Conservation (phyloP, 2,888 invertebrate genomes). For the Drosophila nr. perissopoda region DNA sequence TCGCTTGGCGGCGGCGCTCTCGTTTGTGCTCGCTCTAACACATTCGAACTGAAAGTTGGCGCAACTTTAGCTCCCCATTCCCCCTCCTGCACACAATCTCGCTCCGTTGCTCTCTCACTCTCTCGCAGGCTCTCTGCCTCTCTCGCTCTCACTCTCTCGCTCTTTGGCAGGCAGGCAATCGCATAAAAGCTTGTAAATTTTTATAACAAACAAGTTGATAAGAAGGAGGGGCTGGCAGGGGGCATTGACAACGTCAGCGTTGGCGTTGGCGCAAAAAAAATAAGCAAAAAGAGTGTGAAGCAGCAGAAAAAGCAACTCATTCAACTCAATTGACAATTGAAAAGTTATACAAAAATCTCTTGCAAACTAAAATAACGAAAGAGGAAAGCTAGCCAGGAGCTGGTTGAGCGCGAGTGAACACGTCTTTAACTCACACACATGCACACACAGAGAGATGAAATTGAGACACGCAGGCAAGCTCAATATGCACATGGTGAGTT, state of each 20-base stretch:
- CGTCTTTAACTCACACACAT: constrained; percentile 43
- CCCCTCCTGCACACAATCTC: not conserved
- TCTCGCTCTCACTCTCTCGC: constrained; percentile 52
- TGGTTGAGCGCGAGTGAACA: constrained; percentile 56
- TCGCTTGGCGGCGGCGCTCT: constrained; percentile 70
- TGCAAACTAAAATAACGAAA: constrained; percentile 62
- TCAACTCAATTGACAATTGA: constrained; percentile 82
- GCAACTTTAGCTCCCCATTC: constrained; percentile 51
- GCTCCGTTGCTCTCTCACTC: constrained; percentile 54
- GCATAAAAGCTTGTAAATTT: constrained; percentile 51
- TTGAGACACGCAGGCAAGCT: constrained; percentile 25
- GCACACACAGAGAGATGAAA: not conserved
- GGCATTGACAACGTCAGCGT: constrained; percentile 52
- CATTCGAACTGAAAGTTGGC: constrained; percentile 65
- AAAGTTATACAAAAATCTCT: constrained; percentile 81
- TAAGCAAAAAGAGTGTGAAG: constrained; percentile 43
- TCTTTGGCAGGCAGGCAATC: constrained; percentile 29
- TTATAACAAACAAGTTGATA: constrained; percentile 60
- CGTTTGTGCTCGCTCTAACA: constrained; percentile 75
- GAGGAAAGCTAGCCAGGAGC: constrained; percentile 46
- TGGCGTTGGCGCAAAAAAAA: constrained; percentile 32
- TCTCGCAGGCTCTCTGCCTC: constrained; percentile 38
- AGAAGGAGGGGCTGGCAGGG: constrained; percentile 20
- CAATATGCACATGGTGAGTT: constrained; percentile 44
- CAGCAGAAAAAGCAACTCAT: constrained; percentile 64